phyloP scores from a whole-genome alignment of 2,888 invertebrate species.

The Scaptomyza parva region DNA sequence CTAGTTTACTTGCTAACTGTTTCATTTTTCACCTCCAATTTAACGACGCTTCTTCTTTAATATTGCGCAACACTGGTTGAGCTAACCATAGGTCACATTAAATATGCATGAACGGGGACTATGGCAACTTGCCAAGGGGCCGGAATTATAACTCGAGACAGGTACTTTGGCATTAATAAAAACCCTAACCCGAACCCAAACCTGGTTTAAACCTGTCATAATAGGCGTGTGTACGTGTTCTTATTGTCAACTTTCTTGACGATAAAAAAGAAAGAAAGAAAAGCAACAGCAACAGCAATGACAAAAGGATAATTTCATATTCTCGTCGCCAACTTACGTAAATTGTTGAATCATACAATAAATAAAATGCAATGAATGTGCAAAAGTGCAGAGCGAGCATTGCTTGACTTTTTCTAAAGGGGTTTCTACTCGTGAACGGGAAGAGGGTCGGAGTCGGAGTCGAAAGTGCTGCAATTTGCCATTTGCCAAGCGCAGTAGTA shows the following conservation, averaged over 20 bases:
- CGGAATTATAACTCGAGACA: neutral
- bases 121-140: neutral
- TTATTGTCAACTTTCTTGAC: slow-evolving; percentile 56
- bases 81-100: neutral
- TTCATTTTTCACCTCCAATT: slow-evolving; percentile 21
- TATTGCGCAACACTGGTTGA: neutral
- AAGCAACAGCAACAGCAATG: slow-evolving; percentile 3
- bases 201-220: slow-evolving; percentile 33
- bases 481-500: slow-evolving; percentile 61
- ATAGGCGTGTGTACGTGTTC: slow-evolving; percentile 59
- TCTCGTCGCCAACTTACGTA: slow-evolving; percentile 70
- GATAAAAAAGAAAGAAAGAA: neutral
- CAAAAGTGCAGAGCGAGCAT: slow-evolving; percentile 63
- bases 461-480: slow-evolving; percentile 32
- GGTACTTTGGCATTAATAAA: neutral
- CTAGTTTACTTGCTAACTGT: neutral
- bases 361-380: slow-evolving; percentile 72
- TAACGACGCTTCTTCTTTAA: neutral
- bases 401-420: slow-evolving; percentile 44
- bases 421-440: neutral
- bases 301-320: slow-evolving; percentile 69
- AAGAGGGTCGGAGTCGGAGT: neutral
- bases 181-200: no score
- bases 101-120: neutral
- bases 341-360: slow-evolving; percentile 73